Evolutionary conservation across 2,888 invertebrate species (phyloP), one percentile per base, ranked within the genome.

Genomic region (Apamea monoglypha): DNA sequence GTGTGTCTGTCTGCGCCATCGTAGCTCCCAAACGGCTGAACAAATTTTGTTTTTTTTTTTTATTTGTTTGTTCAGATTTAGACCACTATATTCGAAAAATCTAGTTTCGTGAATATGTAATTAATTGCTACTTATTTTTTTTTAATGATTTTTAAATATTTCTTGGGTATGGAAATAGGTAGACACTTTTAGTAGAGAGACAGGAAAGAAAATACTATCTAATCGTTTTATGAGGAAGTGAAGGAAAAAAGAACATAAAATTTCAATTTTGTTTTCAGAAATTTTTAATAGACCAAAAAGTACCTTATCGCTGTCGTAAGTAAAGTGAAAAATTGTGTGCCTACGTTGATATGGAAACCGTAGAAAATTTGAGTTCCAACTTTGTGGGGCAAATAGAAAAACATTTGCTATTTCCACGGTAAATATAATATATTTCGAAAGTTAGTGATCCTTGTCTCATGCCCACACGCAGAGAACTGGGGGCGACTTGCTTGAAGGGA

Each of bases 401-500:
- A 14, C 14, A 2, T 8, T 50, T 29, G 4, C 21, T 32, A 8
- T 29, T 1, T 32, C 2, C 7, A 12, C 16, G 6, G 14, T 29
- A 7, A 40, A n/a, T 44, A 40, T 44, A 61, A 71, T 50, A n/a
- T 61, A 53, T 32, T 82, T 82, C n/a, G 25, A 56, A 61, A 84
- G 40, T 59, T 25, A 66, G 59, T 84, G 66, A 67, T 70, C 29
- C 81, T 36, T 85, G 25, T 36, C 70, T 25, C 40, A 8, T 50
- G 44, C 21, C 18, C 5, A 47, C 44, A 32, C 66, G 44, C 16
- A 61, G 44, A 56, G 8, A 59, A 64, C 32, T 44, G 29, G 18
- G 44, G 61, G 81, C 29, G 66, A 71, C 29, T 71, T 80, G 81
- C n/a, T 71, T 67, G 81, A 85, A 80, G 16, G 70, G 44, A 71